Conservation (phyloP, 2,113 vertebrate genomes). For the Thamnophis sirtalis region DNA sequence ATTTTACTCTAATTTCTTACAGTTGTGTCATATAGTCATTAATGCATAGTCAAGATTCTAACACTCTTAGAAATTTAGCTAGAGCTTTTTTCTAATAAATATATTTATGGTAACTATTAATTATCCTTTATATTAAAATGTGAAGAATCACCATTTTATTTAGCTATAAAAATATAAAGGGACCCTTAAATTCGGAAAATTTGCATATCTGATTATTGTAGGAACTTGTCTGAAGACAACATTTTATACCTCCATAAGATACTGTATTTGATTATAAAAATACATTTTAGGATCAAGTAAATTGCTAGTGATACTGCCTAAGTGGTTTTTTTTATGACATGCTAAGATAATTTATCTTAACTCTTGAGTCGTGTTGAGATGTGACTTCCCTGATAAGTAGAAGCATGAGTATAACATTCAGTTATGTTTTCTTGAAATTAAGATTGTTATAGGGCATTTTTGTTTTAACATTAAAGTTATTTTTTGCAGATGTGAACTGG, state of each 20-base stretch:
- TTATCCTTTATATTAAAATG: neutral
- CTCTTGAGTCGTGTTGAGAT: neutral
- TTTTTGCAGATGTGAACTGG: constrained; percentile 94
- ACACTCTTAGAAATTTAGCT: neutral
- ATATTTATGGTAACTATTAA: neutral
- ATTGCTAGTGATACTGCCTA: neutral
- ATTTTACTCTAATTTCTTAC: neutral
- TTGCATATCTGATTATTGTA: neutral
- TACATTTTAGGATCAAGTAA: neutral
- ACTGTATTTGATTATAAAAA: neutral
- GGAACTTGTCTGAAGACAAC: neutral
- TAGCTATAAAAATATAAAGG: neutral
- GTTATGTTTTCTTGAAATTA: neutral
- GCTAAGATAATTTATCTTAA: neutral
- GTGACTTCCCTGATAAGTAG: neutral
- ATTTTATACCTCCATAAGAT: neutral
- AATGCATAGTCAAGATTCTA: neutral
- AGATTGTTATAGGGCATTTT: neutral
- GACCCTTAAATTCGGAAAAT: neutral
- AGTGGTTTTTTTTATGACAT: neutral
- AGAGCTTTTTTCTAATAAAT: neutral
- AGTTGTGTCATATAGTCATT: neutral
- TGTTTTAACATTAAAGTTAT: neutral
- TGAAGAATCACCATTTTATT: neutral
- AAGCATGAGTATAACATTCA: neutral